These are phyloP conservation scores for Drosophila chauvacae DNA, from an alignment of 1,140 invertebrate species.

Conservation along the genomic window DNA sequence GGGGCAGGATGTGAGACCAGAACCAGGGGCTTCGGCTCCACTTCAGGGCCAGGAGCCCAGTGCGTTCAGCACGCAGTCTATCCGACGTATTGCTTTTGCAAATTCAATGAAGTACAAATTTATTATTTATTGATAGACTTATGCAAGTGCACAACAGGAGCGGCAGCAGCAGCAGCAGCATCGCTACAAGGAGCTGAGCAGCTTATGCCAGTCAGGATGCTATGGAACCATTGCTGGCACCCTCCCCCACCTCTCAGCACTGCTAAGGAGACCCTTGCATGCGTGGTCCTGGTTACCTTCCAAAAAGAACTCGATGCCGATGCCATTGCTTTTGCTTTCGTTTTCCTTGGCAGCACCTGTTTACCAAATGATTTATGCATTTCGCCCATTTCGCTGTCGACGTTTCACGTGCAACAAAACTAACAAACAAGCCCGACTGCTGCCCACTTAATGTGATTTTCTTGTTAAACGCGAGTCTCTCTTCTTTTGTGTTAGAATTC, in stretches of 20 bases:
- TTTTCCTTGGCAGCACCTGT: slow-evolving; percentile 42
- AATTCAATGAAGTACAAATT: slow-evolving; percentile 73
- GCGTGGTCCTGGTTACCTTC: slow-evolving; percentile 28
- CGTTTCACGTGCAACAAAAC: slow-evolving; percentile 29
- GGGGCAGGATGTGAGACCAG: not conserved
- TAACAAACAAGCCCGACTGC: slow-evolving; percentile 20
- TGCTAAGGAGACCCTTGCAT: slow-evolving; percentile 7
- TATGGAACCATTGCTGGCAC: not conserved
- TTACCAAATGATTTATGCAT: slow-evolving; percentile 75
- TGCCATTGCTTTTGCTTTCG: slow-evolving; percentile 22
- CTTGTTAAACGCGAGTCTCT: slow-evolving; percentile 53
- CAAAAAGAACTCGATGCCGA: slow-evolving; percentile 36
- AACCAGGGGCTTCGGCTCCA: not conserved
- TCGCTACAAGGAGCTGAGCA: not conserved
- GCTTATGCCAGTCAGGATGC: slow-evolving; percentile 7
- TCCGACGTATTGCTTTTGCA: slow-evolving; percentile 66
- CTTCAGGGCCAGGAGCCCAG: slow-evolving; percentile 3
- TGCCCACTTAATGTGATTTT: slow-evolving; percentile 66
- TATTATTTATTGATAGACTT: slow-evolving; percentile 81
- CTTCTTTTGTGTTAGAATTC: not conserved
- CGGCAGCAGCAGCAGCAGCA: slow-evolving; percentile 1
- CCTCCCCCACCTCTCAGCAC: not conserved
- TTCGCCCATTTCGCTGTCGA: slow-evolving; percentile 55
- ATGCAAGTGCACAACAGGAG: slow-evolving; percentile 56
- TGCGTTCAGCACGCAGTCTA: slow-evolving; percentile 43